phyloP scores from a whole-genome alignment of 2,113 vertebrate genomes.

The Phalacrocorax pelagicus region DNA sequence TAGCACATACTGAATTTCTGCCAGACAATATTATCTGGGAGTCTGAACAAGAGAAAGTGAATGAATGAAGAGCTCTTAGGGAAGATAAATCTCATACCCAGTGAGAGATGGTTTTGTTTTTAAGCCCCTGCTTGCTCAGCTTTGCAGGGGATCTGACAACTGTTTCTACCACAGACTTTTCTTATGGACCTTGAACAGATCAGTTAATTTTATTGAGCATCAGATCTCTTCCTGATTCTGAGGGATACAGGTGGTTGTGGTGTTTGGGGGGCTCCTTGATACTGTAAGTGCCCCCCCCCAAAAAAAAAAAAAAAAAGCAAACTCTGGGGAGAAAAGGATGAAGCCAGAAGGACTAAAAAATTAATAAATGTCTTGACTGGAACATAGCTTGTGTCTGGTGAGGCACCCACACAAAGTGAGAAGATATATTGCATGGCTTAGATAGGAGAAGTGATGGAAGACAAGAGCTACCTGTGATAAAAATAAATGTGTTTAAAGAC shows the following conservation, averaged over 20 bases:
- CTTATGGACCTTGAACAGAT: not conserved
- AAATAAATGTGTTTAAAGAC: not conserved
- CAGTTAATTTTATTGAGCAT: not conserved
- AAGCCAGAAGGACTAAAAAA: not conserved
- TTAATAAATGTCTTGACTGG: not conserved
- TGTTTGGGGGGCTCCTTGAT: not conserved
- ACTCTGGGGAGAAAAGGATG: not conserved
- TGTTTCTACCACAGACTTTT: not conserved
- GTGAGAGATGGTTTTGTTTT: constrained; percentile 11
- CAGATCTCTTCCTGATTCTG: not conserved
- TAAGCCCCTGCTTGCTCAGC: not conserved
- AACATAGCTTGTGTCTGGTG: not conserved
- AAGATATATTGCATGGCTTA: not conserved
- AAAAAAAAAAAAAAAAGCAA: not conserved
- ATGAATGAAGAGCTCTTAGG: constrained; percentile 22
- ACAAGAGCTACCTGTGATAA: not conserved
- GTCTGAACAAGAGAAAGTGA: not conserved
- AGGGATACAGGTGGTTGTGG: not conserved
- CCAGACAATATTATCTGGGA: constrained; percentile 39
- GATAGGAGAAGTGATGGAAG: not conserved
- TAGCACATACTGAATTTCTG: constrained; percentile 31
- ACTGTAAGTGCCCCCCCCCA: fast-evolving
- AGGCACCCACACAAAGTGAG: not conserved
- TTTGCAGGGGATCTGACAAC: not conserved
- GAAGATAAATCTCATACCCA: constrained; percentile 12